Evolutionary conservation across 2,113 vertebrate genomes (phyloP).

Genomic region (Colaptes auratus): DNA sequence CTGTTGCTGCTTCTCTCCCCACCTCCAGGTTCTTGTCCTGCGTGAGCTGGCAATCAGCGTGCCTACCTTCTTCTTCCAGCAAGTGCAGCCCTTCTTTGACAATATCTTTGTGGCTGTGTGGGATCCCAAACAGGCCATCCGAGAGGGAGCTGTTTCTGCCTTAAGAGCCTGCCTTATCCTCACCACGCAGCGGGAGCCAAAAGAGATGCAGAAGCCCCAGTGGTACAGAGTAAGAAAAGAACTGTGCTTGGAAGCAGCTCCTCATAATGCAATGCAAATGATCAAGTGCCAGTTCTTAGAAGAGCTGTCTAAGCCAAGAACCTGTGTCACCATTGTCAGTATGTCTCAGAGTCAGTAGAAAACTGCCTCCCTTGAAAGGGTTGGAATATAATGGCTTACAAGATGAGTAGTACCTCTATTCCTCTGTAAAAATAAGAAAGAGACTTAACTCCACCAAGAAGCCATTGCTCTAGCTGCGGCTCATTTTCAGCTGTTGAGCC

Average conservation of each 20-base stretch:
- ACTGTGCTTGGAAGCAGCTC: background rate
- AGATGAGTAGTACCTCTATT: background rate
- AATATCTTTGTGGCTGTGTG: slow-evolving; percentile 97
- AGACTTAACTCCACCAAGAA: background rate
- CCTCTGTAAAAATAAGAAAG: background rate
- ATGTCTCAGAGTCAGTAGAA: background rate
- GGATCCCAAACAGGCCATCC: slow-evolving; percentile 98
- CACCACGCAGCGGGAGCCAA: slow-evolving; percentile 96
- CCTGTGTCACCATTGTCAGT: background rate
- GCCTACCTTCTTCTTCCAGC: slow-evolving; percentile 99
- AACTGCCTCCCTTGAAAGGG: background rate
- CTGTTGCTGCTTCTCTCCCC: background rate
- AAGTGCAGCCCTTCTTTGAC: slow-evolving; percentile 98
- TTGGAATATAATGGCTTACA: background rate
- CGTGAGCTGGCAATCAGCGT: slow-evolving; percentile 95
- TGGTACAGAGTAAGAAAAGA: slow-evolving; percentile 92
- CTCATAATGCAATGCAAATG: background rate
- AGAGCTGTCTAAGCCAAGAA: background rate
- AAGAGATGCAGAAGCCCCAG: slow-evolving; percentile 99
- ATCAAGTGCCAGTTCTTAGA: background rate
- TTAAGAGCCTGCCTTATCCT: slow-evolving; percentile 94
- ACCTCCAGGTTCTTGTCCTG: slow-evolving; percentile 89
- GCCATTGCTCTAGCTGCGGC: background rate
- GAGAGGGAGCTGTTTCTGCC: slow-evolving; percentile 95
- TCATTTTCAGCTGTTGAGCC: background rate